A percentile compares a stretch with the other conserved stretches of the same genome.
Conservation (phyloP, 1,140 invertebrate species). For the Bombus sylvicola region DNA sequence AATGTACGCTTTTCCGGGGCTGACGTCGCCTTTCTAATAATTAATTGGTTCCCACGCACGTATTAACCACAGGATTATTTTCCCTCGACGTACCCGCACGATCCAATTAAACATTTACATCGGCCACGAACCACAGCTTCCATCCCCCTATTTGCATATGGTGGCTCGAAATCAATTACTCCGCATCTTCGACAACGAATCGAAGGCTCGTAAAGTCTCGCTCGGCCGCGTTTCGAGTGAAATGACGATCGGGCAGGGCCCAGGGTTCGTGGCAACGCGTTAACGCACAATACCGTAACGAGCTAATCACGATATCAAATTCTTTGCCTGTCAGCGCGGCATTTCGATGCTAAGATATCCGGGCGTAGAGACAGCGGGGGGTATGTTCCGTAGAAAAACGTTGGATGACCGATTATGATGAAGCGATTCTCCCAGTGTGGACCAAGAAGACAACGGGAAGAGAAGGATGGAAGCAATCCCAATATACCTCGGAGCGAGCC, state of each 20-base stretch:
- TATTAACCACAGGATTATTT: background rate
- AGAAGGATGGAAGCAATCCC: constrained; percentile 69
- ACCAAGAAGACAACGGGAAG: constrained; percentile 37
- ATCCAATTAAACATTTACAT: background rate
- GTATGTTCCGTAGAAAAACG: constrained; percentile 73
- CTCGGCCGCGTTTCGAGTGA: constrained; percentile 18
- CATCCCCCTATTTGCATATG: constrained; percentile 62
- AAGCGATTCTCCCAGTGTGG: constrained; percentile 76
- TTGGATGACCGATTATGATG: constrained; percentile 83
- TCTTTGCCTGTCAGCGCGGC: constrained; percentile 81
- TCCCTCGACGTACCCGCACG: background rate
- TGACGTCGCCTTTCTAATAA: background rate
- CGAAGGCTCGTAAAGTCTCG: background rate
- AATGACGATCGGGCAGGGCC: constrained; percentile 47
- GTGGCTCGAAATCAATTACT: constrained; percentile 56
- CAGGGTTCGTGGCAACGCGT: constrained; percentile 64
- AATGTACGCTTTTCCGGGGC: background rate
- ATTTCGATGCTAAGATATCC: constrained; percentile 81
- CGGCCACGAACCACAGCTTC: background rate
- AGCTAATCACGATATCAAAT: constrained; percentile 83
- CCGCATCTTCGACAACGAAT: constrained; percentile 11
- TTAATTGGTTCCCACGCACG: background rate
- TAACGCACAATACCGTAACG: constrained; percentile 77
- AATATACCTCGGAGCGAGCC: constrained; percentile 66
- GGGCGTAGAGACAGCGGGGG: constrained; percentile 74